A percentile compares a stretch with the other conserved stretches of the same genome.
Evolutionary conservation across 2,888 invertebrate genomes (phyloP).

Genomic region (Polietes domitor): DNA sequence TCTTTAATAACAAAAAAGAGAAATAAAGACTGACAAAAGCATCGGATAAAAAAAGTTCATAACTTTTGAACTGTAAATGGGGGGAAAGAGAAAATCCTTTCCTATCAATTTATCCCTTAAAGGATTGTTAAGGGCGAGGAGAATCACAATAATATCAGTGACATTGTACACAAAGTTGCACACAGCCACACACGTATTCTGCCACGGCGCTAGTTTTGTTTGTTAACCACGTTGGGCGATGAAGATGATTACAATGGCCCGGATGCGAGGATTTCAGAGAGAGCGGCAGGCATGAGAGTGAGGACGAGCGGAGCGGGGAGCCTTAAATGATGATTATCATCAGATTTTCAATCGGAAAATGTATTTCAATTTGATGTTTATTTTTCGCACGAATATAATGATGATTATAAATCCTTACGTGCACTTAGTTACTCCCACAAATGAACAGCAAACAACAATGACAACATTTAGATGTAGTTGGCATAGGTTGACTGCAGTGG

Average conservation of each 20-base stretch:
- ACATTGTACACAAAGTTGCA: neutral
- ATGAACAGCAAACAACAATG: neutral
- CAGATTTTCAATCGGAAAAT: neutral
- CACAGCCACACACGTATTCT: neutral
- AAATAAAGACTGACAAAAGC: neutral
- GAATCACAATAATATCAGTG: neutral
- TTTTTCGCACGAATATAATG: neutral
- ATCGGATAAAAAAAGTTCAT: conserved; percentile 10
- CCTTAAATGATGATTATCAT: neutral
- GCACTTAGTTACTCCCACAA: neutral
- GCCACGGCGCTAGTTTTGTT: neutral
- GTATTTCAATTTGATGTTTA: neutral
- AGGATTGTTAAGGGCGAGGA: neutral
- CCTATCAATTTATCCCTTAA: neutral
- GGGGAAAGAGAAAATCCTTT: conserved; percentile 17
- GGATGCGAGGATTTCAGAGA: too few species aligned
- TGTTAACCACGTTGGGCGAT: neutral
- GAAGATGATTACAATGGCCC: too few species aligned
- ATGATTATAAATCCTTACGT: neutral
- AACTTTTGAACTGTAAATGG: conserved; percentile 27
- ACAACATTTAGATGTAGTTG: neutral
- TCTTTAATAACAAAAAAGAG: conserved; percentile 14
- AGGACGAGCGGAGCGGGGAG: neutral
- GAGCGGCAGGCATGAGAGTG: neutral
- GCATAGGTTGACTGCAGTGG: neutral